Evolutionary conservation across 2,113 vertebrate genomes (phyloP).

Genomic region (Anguilla japonica): DNA sequence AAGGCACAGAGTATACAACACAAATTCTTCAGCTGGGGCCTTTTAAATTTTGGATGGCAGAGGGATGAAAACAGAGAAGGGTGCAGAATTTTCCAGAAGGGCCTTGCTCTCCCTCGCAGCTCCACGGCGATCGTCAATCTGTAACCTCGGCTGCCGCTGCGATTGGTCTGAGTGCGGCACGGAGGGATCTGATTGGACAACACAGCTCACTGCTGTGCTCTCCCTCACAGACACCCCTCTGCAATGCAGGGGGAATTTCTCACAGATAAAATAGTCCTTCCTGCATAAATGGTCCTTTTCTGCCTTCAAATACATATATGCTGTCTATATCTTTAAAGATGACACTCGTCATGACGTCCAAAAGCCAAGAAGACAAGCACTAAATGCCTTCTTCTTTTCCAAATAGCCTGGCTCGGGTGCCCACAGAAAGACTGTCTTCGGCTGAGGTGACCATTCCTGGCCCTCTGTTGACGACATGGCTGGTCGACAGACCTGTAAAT

Average conservation of each 20-base stretch:
- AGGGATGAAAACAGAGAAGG: slow-evolving; percentile 83
- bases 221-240: slow-evolving; percentile 84
- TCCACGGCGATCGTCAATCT: slow-evolving; percentile 90
- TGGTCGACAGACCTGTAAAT: background rate
- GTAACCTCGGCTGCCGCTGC: slow-evolving; percentile 84
- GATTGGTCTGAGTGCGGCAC: slow-evolving; percentile 78
- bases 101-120: slow-evolving; percentile 77
- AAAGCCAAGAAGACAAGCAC: background rate
- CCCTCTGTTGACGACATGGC: background rate
- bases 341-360: background rate
- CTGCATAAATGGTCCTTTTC: slow-evolving; percentile 27
- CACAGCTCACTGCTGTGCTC: slow-evolving; percentile 78
- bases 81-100: slow-evolving; percentile 96
- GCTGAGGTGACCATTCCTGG: background rate
- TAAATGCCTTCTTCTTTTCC: background rate
- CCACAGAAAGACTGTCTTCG: background rate
- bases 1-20: slow-evolving; percentile 68
- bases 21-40: slow-evolving; percentile 73
- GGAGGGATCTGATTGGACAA: slow-evolving; percentile 79
- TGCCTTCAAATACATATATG: slow-evolving; percentile 34
- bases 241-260: slow-evolving; percentile 91
- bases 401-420: background rate
- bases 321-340: background rate
- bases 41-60: slow-evolving; percentile 72
- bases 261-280: slow-evolving; percentile 47